phyloP scores from a whole-genome alignment of 2,888 invertebrate species.

The Scrobipalpa atriplicella region DNA sequence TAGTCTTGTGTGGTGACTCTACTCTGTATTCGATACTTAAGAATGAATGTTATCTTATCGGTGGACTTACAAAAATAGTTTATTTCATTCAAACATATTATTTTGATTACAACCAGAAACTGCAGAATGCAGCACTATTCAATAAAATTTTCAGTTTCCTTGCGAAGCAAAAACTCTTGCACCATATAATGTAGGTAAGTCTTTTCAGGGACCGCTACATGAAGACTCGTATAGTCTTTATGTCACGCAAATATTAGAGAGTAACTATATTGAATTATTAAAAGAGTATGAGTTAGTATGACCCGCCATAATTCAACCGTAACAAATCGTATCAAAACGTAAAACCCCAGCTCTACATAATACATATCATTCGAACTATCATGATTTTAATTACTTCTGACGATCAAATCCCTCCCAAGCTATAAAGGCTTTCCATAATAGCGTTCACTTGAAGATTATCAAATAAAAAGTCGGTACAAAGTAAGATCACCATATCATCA shows the following conservation, averaged over 20 bases:
- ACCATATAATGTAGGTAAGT: too few species aligned
- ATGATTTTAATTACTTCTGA: conserved; percentile 8
- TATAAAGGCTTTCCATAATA: conserved; percentile 9
- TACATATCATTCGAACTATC: conserved; percentile 1
- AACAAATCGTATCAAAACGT: not conserved
- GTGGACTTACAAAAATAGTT: not conserved
- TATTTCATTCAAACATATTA: not conserved
- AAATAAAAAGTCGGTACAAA: conserved; percentile 5
- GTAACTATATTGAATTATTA: not conserved
- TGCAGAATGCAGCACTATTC: not conserved
- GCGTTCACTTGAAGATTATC: not conserved
- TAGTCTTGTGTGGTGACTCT: conserved; percentile 31
- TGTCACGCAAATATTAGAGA: not conserved
- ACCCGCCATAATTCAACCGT: not conserved
- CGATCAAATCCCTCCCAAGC: conserved; percentile 7
- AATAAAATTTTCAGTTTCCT: not conserved
- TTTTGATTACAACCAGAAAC: conserved; percentile 4
- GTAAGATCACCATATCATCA: conserved; percentile 25
- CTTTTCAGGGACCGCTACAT: too few species aligned
- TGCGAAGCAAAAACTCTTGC: not conserved
- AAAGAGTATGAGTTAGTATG: not conserved
- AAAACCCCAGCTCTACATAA: conserved; percentile 2
- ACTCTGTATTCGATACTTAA: not conserved
- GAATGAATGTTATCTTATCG: conserved; percentile 6
- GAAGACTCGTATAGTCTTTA: too few species aligned